Percentiles rank a stretch among this genome's conserved stretches.
Evolutionary conservation across 2,113 vertebrate genomes (phyloP).

Genomic region (Odocoileus virginianus): DNA sequence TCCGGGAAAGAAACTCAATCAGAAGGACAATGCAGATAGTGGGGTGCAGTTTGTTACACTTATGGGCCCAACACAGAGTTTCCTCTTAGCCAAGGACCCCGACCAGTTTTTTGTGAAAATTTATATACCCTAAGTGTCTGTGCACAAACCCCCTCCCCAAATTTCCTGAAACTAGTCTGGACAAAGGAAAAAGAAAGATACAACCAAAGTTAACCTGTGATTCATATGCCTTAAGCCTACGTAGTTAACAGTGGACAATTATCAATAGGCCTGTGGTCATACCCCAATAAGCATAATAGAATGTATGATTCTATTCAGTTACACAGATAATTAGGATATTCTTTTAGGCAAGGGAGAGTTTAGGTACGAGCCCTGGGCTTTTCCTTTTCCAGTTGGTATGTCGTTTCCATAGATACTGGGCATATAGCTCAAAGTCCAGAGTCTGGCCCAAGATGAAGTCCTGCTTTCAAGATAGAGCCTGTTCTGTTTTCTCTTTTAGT

Average conservation of each 20-base stretch:
- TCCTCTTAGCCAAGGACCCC: background rate
- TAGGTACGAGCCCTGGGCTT: background rate
- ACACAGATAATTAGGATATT: background rate
- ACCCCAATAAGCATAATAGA: background rate
- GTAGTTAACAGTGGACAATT: background rate
- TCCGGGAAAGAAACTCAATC: background rate
- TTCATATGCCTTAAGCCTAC: background rate
- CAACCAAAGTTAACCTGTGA: background rate
- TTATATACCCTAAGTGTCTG: background rate
- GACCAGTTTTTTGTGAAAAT: background rate
- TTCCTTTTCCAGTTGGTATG: background rate
- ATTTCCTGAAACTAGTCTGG: background rate
- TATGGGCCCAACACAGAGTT: background rate
- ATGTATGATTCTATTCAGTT: background rate
- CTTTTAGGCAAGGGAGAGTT: background rate
- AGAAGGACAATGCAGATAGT: background rate
- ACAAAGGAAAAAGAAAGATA: background rate
- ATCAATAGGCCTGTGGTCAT: background rate
- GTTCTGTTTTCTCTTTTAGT: background rate
- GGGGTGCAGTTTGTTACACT: background rate
- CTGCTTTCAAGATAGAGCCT: background rate
- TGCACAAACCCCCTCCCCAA: background rate
- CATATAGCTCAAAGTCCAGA: background rate
- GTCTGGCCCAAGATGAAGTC: background rate
- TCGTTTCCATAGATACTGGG: background rate